Evolutionary conservation across 2,888 invertebrate species (phyloP).

Genomic region (Lasius platythorax): DNA sequence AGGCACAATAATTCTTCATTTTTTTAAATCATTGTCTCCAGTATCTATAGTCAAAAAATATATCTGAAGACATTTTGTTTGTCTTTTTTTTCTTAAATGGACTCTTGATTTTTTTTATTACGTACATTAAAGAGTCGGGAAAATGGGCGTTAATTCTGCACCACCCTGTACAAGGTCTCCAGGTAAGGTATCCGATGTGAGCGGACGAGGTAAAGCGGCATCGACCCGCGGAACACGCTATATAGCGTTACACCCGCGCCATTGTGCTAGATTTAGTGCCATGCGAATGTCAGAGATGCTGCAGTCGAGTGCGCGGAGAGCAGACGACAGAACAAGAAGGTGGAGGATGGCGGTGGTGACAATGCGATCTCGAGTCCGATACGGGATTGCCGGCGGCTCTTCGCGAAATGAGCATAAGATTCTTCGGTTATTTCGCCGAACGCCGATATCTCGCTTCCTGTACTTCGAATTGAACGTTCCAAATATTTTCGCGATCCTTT

Average conservation of each 20-base stretch:
- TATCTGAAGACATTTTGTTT: background rate
- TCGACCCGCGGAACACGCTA: constrained; percentile 81
- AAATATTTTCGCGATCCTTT: constrained; percentile 76
- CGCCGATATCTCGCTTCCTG: constrained; percentile 74
- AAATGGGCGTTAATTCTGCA: constrained; percentile 34
- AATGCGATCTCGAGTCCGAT: constrained; percentile 72
- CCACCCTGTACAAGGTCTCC: constrained; percentile 29
- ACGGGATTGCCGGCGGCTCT: constrained; percentile 75
- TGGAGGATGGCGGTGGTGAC: constrained; percentile 62
- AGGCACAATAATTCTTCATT: background rate
- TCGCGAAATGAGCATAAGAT: constrained; percentile 79
- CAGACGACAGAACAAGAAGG: constrained; percentile 39
- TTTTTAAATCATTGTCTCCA: background rate
- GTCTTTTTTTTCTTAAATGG: background rate
- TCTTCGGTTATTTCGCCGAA: constrained; percentile 77
- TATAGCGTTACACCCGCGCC: constrained; percentile 75
- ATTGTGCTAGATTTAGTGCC: constrained; percentile 80
- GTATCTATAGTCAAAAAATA: background rate
- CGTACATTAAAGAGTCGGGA: background rate
- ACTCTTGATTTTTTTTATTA: background rate
- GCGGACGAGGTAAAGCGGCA: constrained; percentile 73
- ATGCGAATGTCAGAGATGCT: constrained; percentile 69
- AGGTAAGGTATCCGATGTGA: constrained; percentile 44
- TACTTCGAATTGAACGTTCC: constrained; percentile 76
- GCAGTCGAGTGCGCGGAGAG: constrained; percentile 49